Evolutionary conservation across 1,140 invertebrate species (phyloP).

Genomic region (Anadara kagoshimensis): DNA sequence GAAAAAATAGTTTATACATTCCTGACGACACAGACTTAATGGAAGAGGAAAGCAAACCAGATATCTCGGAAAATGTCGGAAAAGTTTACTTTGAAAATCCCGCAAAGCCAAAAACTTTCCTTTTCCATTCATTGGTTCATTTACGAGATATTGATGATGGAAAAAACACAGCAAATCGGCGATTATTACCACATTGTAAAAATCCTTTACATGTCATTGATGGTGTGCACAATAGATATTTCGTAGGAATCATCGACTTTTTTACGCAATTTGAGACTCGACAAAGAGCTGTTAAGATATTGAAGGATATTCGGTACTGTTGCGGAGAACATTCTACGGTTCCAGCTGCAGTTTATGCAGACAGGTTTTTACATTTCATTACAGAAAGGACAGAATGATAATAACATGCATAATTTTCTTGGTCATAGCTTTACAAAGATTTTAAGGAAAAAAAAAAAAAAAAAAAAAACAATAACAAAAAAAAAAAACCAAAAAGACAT

Average conservation of each 20-base stretch:
- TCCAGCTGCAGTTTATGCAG: constrained; percentile 44
- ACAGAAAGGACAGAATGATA: constrained; percentile 25
- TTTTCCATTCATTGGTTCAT: too few species aligned
- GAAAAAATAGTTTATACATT: too few species aligned
- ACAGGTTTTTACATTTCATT: constrained; percentile 52
- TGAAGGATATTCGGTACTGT: constrained; percentile 50
- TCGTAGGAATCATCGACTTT: constrained; percentile 58
- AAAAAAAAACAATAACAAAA: not conserved
- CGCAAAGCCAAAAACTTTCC: too few species aligned
- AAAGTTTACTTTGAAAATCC: too few species aligned
- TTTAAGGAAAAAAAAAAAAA: not conserved
- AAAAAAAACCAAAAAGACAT: not conserved
- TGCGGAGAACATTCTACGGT: constrained; percentile 56
- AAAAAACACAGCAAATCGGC: constrained; percentile 30
- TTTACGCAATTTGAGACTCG: constrained; percentile 50
- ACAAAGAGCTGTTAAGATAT: constrained; percentile 42
- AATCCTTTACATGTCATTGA: constrained; percentile 60
- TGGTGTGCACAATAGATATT: constrained; percentile 51
- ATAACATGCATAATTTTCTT: not conserved
- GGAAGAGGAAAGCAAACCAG: too few species aligned
- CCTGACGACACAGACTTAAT: too few species aligned
- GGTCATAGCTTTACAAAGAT: not conserved
- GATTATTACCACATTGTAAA: constrained; percentile 49
- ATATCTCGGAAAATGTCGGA: too few species aligned
- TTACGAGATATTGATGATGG: not conserved